phyloP scores from a whole-genome alignment of 1,140 invertebrate species.

The Holotrichia oblita region DNA sequence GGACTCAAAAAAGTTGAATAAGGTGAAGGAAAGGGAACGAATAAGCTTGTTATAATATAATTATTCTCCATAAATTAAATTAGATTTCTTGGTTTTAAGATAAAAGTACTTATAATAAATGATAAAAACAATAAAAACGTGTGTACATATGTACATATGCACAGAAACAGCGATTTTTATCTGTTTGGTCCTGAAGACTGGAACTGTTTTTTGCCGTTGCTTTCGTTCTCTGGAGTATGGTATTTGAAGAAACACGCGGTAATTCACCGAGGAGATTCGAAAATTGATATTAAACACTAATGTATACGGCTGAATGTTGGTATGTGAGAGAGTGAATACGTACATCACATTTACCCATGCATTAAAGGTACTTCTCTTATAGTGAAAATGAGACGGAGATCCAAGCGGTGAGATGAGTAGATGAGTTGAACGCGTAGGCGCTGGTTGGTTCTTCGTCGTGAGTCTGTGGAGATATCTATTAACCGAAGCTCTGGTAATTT shows the following conservation, averaged over 20 bases:
- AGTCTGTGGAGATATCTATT: constrained; percentile 54
- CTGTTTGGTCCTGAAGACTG: constrained; percentile 11
- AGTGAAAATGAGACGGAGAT: constrained; percentile 42
- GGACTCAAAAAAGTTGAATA: too few species aligned
- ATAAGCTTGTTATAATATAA: not conserved
- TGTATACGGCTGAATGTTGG: constrained; percentile 16
- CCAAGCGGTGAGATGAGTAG: constrained; percentile 38
- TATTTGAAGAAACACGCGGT: constrained; percentile 39
- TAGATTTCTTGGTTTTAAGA: too few species aligned
- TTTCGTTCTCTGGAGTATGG: not conserved
- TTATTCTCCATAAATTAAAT: not conserved
- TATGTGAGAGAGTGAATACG: constrained; percentile 15
- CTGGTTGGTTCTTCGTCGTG: constrained; percentile 47
- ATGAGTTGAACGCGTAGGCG: constrained; percentile 45
- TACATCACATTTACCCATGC: constrained; percentile 7
- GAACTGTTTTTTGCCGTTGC: not conserved
- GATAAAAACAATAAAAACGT: not conserved
- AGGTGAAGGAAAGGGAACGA: too few species aligned
- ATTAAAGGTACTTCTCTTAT: constrained; percentile 43
- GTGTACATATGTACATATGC: not conserved
- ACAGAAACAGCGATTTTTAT: not conserved
- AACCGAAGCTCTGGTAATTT: constrained; percentile 51
- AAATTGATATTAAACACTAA: constrained; percentile 39
- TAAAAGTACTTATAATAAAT: not conserved
- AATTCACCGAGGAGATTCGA: constrained; percentile 39